Evolutionary conservation across 2,888 invertebrate genomes (phyloP).

Genomic region (Sceliomorpha sp.): DNA sequence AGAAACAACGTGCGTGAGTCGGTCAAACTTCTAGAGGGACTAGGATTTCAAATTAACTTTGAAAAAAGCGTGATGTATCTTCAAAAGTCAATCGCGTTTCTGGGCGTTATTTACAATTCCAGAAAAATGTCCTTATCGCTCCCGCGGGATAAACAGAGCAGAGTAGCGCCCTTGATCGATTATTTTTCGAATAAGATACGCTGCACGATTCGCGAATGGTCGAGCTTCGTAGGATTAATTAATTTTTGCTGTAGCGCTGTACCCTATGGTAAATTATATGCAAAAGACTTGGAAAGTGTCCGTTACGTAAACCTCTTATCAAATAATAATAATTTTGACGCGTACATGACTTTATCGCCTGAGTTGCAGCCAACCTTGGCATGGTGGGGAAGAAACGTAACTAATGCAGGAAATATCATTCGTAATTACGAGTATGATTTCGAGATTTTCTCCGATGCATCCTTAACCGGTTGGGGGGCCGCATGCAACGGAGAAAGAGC

Average conservation of each 20-base stretch:
- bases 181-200: constrained; percentile 1
- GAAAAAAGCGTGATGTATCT: no score
- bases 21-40: no score
- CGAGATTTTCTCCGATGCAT: no score
- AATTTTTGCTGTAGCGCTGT: constrained; percentile 27
- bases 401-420: constrained; percentile 7
- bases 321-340: constrained; percentile 28
- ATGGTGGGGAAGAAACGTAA: constrained; percentile 26
- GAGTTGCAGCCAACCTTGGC: no score
- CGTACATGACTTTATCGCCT: constrained; percentile 9
- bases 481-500: constrained; percentile 20
- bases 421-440: constrained; percentile 1
- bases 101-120: constrained; percentile 38
- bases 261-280: constrained; percentile 34
- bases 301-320: constrained; percentile 22
- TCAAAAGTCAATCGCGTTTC: constrained; percentile 21
- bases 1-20: no score
- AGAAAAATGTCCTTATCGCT: constrained; percentile 16
- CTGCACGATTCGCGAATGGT: constrained; percentile 31
- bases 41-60: no score
- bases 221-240: constrained; percentile 28
- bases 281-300: constrained; percentile 30
- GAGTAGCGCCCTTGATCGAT: not conserved
- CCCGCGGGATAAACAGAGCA: constrained; percentile 14
- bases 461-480: constrained; percentile 29